Base-by-base conservation (phyloP, 2,797 vertebrate genomes). In the Chromis chromis region DNA sequence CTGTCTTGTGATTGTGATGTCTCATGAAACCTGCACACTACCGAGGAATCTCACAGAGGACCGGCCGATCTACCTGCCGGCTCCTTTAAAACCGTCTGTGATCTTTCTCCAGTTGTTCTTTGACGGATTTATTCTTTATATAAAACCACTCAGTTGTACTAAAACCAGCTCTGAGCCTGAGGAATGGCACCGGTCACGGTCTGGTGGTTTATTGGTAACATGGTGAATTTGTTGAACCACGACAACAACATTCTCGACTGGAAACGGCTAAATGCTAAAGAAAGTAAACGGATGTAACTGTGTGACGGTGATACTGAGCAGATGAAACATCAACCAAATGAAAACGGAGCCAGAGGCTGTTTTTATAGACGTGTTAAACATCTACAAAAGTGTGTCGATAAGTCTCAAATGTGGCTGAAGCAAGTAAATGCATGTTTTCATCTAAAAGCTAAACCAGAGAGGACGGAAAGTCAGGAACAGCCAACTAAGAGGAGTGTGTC, bases 1-100 rank as follows among this genome's bases (percentile, higher is more conserved):
- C 78, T 82, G 75, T 70, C 52, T 46, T 70, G 57, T 65, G 19
- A 42, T 52, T 65, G 54, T 72, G 33, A 53, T 59, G 68, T 74
- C 19, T 42, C 22, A 11, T 78, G 60, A 58, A 39, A 36, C 42
- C 19, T 5, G 25, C 33, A 56, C 40, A 59, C 7, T 21, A 64
- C 33, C 22, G 57, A 64, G 39, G 40, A 67, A 22, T 52, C 69
- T 74, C 31, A 16, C 36, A 55, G 33, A 55, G 2, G 7, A 55
- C 42, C n/a, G 36, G 28, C 44, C 2, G n/a, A 17, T 46, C 46
- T 39, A 28, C 21, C 24, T 31, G 64, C 42, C 54, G 58, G 65
- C 40, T 39, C 58, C 33, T 3, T 31, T 24, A 19, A 56, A 60
- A 54, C 19, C n/a, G 3, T 4, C 3, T 50, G 11, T 39, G 10